Evolutionary conservation across 2,113 vertebrate genomes (phyloP).

Genomic region (Tragelaphus scriptus): DNA sequence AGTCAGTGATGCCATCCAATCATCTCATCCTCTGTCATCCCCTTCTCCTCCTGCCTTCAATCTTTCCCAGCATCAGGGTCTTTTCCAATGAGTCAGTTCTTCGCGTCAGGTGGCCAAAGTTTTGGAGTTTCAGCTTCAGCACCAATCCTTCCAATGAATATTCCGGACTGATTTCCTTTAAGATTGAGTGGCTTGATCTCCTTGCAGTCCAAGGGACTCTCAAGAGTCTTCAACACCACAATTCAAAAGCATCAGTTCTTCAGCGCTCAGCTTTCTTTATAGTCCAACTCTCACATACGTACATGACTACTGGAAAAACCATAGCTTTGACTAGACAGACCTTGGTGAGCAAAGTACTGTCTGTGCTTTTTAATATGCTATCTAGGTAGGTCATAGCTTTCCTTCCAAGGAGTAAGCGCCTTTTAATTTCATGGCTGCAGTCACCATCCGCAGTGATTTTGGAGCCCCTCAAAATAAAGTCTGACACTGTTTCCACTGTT

Average conservation of each 20-base stretch:
- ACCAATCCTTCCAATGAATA: neutral
- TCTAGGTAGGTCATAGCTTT: neutral
- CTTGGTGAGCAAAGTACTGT: neutral
- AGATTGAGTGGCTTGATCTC: neutral
- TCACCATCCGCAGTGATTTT: neutral
- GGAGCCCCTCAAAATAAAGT: neutral
- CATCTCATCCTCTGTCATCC: neutral
- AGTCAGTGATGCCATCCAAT: neutral
- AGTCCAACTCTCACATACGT: neutral
- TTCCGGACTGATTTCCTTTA: neutral
- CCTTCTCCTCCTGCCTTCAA: neutral
- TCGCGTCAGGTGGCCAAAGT: neutral
- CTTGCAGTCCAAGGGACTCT: neutral
- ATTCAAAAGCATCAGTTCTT: neutral
- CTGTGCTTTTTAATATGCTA: neutral
- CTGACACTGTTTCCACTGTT: neutral
- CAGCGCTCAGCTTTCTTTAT: fast-evolving
- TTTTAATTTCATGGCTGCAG: neutral
- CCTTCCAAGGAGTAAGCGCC: neutral
- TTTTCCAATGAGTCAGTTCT: neutral
- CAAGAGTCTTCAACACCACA: neutral
- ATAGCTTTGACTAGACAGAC: neutral
- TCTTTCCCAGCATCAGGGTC: neutral
- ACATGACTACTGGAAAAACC: neutral
- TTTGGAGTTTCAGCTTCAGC: neutral